Conservation (phyloP, 2,888 invertebrate species). For the Tribolium freemani region DNA sequence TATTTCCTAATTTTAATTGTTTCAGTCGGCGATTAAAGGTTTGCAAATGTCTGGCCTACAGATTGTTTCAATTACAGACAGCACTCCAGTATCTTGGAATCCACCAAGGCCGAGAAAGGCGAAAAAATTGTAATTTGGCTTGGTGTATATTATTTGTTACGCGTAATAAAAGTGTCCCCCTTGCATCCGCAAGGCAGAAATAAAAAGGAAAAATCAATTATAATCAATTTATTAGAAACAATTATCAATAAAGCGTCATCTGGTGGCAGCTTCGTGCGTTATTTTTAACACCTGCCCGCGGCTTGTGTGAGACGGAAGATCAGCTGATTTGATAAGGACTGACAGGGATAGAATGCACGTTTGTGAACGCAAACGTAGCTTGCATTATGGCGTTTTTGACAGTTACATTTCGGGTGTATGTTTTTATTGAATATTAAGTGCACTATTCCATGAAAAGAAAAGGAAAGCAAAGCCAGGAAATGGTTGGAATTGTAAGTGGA, state of each 20-base stretch:
- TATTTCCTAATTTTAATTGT: constrained; percentile 34
- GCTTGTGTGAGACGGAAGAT: neutral
- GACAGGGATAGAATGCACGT: constrained; percentile 2
- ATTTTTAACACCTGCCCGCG: constrained; percentile 22
- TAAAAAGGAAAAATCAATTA: constrained; percentile 37
- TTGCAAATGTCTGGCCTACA: constrained; percentile 92
- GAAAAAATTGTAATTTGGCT: constrained; percentile 78
- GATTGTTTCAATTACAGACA: constrained; percentile 94
- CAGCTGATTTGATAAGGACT: neutral
- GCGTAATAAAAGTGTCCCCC: neutral
- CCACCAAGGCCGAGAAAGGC: constrained; percentile 88
- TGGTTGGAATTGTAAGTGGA: constrained; percentile 41
- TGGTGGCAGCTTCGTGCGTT: constrained; percentile 5
- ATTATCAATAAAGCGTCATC: constrained; percentile 20
- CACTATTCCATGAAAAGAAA: constrained; percentile 36
- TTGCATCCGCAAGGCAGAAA: neutral
- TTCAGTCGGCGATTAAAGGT: constrained; percentile 93
- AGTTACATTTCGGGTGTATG: constrained; percentile 49
- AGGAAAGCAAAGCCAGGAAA: constrained; percentile 21
- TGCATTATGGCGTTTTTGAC: constrained; percentile 45
- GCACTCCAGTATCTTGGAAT: constrained; percentile 86
- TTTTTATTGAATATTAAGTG: constrained; percentile 49
- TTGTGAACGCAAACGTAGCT: neutral
- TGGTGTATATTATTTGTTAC: neutral
- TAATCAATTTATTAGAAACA: constrained; percentile 18